Evolutionary conservation across 2,888 invertebrate species (phyloP), one percentile per base, ranked within the genome.

Genomic region (Caenorhabditis afra): DNA sequence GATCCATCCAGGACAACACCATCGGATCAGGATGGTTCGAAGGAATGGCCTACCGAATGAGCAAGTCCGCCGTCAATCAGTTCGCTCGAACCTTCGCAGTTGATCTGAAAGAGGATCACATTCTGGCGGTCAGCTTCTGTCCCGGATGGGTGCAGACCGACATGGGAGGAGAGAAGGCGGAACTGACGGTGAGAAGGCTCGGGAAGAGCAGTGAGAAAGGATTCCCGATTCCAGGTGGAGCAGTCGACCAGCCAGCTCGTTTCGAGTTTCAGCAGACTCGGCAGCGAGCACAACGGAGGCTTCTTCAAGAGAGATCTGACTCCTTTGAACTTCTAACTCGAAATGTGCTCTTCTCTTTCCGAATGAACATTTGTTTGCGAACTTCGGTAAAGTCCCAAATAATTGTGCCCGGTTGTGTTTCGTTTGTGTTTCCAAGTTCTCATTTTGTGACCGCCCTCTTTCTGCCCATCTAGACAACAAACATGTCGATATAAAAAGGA

Each of bases 91-190:
- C 81, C 1, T 55, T 85, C 10, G 57, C 84, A 7, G 47, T 85
- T 18, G 85, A 81, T 52, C 20, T 83, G 45, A 37, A 62, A n/a
- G 70, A 66, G 14, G 64, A 77, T 10, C 68, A 76, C 16, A 81
- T 86, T 50, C 65, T 86, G 16, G 76, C 79, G 11, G 84, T 81
- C 10, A 70, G 71, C n/a, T 73, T 82, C 49, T 81, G 79, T 64
- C 83, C 83, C 22, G 85, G 85, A 68, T 86, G 86, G 86, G 86
- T 86, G 8, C 67, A 80, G 57, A 86, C 86, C 11, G 86, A 86
- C 37, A 85, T 85, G 85, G 85, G 85, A 16, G 83, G 83, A 8
- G 41, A 62, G 16, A 23, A 74, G 12, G 85, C 85, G 10, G 39
- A 41, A 10, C 23, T 81, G 4, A 77, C 68, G 8, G 57, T 41